A percentile compares a stretch with the other conserved stretches of the same genome.
Conservation (phyloP, 2,797 vertebrate genomes). For the Rhinophrynus dorsalis region DNA sequence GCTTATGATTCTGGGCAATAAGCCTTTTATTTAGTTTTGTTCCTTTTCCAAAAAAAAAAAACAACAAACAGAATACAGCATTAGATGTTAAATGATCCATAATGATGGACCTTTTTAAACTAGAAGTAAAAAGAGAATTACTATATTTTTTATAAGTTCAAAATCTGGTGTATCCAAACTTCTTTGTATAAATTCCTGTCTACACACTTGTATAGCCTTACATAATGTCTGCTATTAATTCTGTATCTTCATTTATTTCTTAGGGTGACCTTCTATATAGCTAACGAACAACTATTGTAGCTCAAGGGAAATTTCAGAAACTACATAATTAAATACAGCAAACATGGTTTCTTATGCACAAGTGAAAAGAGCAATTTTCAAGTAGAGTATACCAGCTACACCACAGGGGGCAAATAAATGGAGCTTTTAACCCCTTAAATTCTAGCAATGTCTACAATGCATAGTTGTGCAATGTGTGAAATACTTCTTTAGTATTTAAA, state of each 20-base stretch:
- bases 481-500: no score
- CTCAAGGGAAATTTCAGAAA: no score
- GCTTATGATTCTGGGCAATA: conserved; percentile 12
- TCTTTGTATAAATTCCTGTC: no score
- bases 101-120: background rate
- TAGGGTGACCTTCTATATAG: background rate
- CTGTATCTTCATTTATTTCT: background rate
- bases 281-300: no score
- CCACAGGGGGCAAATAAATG: no score
- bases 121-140: conserved; percentile 2
- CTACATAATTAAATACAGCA: no score
- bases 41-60: background rate
- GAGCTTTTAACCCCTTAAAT: no score
- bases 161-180: background rate
- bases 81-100: conserved; percentile 29
- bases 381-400: no score
- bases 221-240: background rate
- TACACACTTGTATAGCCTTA: background rate
- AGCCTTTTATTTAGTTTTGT: background rate
- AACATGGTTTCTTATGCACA: no score
- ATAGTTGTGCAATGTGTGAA: no score
- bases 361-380: no score
- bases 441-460: no score
- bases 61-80: conserved; percentile 13
- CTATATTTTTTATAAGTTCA: background rate